These are phyloP conservation scores for Pristiophorus japonicus DNA, from an alignment of 2,113 vertebrate species.

Conservation along the genomic window DNA sequence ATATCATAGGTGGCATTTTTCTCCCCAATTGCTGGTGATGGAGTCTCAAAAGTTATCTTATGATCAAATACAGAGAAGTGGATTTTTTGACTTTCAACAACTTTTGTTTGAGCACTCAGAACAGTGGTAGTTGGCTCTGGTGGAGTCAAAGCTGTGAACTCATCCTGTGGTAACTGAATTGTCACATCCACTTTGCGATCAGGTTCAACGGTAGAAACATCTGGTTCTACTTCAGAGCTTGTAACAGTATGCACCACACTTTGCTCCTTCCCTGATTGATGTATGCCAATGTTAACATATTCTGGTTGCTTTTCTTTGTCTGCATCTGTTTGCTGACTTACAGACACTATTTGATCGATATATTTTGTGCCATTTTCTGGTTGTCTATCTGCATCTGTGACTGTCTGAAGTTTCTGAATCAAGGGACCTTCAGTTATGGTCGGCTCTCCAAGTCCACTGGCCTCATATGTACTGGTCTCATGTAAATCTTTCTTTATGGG, in stretches of 20 bases:
- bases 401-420: neutral
- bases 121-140: neutral
- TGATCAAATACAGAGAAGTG: neutral
- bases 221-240: neutral
- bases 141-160: neutral
- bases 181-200: neutral
- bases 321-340: neutral
- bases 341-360: neutral
- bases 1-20: slow-evolving; percentile 27
- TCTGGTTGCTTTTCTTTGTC: neutral
- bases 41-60: neutral
- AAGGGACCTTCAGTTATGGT: neutral
- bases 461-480: neutral
- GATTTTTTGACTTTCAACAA: neutral
- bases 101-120: neutral
- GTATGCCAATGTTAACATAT: neutral
- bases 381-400: neutral
- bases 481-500: neutral
- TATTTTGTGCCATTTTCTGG: neutral
- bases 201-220: neutral
- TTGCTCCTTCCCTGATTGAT: neutral
- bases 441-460: neutral
- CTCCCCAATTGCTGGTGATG: neutral
- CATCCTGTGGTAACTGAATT: neutral
- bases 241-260: neutral